Evolutionary conservation across 1,140 invertebrate species (phyloP), one percentile per base, ranked within the genome.

Genomic region (Globodera rostochiensis): DNA sequence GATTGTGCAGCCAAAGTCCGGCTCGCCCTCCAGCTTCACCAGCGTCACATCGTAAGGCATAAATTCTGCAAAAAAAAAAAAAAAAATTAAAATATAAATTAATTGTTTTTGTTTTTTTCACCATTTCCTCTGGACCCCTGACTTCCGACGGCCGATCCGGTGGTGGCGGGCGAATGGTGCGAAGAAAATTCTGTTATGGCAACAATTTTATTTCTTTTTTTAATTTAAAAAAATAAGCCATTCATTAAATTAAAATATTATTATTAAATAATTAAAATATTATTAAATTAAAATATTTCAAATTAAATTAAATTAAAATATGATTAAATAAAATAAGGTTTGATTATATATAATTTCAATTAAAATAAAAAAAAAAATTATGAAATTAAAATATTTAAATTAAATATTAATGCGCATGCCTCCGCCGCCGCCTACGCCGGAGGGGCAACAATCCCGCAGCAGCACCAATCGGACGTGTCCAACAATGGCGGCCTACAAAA

Each of bases 1-100:
- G 76, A 99, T 97, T 36, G 98, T 96, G 91, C 98, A 99, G 25
- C 97, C 97, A 91, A 99, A 99, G 11, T 97, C 97, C 3, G 57
- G 53, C 91, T 99, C 97, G 80, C 94, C 95, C 86, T 98, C 95
- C 89, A 94, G 93, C 76, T 96, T 92, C 64, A 93, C 94, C 0
- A 99, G 94, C 11, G 94, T 94, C 13, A 97, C 94, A 88, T 97
- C 95, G 86, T 96, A 95, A 0, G 92, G 81, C 60, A 69, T 1
- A 64, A 47, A 45, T 6, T 8, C 46, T 78, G 19, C 9, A 77
- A 15, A 64, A 19, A 64, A 64, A 64, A 11, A 15, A 53, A 53
- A 15, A 9, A 53, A 36, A 36, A 2, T 36, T 36, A 36, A 36
- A 36, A 36, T n/a, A n/a, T n/a, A 36, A 36, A 36, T n/a, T 11